A percentile compares a stretch with the other conserved stretches of the same genome.
Conservation (phyloP, 2,113 vertebrate genomes). For the Chionis minor region DNA sequence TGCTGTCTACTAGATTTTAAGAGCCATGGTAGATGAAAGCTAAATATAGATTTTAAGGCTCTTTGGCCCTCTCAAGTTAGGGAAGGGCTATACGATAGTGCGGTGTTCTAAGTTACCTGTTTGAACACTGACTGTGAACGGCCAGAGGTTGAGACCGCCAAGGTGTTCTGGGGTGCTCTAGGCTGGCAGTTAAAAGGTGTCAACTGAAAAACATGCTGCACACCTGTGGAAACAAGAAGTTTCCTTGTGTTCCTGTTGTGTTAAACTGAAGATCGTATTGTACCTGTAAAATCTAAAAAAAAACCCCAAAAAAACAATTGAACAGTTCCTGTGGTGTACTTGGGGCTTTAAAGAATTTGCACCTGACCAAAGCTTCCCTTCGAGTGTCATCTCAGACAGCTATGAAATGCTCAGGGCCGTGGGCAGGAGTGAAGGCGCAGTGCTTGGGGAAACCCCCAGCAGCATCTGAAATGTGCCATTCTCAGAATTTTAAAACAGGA, state of each 20-base stretch:
- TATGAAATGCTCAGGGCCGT: neutral
- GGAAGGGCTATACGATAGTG: neutral
- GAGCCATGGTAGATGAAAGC: neutral
- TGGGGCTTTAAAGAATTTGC: neutral
- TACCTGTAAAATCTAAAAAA: neutral
- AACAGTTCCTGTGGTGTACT: neutral
- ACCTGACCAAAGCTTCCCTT: neutral
- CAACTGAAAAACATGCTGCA: neutral
- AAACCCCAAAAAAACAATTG: neutral
- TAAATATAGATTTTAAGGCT: neutral
- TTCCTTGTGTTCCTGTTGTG: too few relatives aligned
- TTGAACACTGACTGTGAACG: neutral
- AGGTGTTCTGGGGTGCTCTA: neutral
- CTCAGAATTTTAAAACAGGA: neutral
- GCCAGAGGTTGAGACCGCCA: neutral
- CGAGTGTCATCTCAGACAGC: neutral
- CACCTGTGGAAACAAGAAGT: neutral
- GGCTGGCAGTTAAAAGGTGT: neutral
- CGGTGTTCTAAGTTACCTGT: neutral
- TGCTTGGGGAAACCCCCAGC: neutral
- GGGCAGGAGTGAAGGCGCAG: neutral
- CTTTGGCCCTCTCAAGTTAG: neutral
- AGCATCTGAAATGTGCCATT: neutral
- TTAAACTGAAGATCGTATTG: neutral
- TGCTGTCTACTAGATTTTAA: neutral